Base-by-base conservation (phyloP, 2,888 invertebrate genomes). In the Caenorhabditis sulstoni region DNA sequence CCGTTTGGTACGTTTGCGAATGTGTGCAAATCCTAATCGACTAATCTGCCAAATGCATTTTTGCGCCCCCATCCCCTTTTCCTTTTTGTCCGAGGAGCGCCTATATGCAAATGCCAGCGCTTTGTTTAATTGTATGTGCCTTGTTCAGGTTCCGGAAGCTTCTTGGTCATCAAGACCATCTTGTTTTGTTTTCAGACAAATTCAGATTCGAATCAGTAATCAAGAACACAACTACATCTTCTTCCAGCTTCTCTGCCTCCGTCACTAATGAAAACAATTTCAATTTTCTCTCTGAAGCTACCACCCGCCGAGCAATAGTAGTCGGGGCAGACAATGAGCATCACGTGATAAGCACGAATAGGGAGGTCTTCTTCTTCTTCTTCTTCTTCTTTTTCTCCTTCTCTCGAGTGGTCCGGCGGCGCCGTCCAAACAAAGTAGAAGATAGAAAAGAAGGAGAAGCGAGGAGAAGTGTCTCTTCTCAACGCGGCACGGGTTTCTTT, bases 1-100 rank as follows among this genome's bases (percentile, higher is more conserved):
- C 7, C 41, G 49, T 22, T 14, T 59, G 35, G 45, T 44, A 41
- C 49, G 50, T 35, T 18, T 16, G 22, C 41, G 50, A 44, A 18
- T 16, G 22, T 20, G 14, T 18, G 14, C 57, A 8, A 20, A 61
- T 22, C 61, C 52, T 70, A 70, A 70, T 70, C 70, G 70, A 70
- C 70, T 70, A 70, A 70, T 70, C 70, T 70, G 70, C 70, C 70
- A 70, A 70, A 70, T 70, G 70, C 70, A 62, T 70, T 70, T 61
- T 61, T 37, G 61, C 58, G 52, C 50, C 59, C 68, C 59, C 37
- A 37, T 39, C 47, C 29, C 59, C 68, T 50, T 11, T 41, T 67
- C 39, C 44, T 58, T 59, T 68, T 52, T 67, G 67, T 29, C 41
- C 14, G 23, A 58, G 45, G 8, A 37, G 20, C 29, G 53, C 41